These are phyloP conservation scores for Candidula unifasciata DNA, from an alignment of 2,888 invertebrate species.

Conservation along the genomic window DNA sequence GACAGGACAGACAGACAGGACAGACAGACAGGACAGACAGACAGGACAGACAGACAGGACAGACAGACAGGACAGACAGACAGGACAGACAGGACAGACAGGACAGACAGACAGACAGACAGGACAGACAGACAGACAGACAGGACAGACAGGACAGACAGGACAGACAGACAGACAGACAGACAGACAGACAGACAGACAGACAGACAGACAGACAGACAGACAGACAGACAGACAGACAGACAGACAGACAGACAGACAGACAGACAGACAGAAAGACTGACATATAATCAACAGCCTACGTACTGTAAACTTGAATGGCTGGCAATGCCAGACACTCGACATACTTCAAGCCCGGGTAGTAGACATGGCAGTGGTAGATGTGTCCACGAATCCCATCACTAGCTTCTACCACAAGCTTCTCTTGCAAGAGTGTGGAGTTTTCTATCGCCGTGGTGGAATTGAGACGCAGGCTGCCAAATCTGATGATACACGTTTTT, in stretches of 20 bases:
- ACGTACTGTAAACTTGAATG: conserved; percentile 61
- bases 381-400: conserved; percentile 59
- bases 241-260: no score
- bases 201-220: background rate
- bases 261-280: no score
- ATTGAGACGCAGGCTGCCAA: conserved; percentile 55
- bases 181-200: background rate
- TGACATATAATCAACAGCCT: background rate
- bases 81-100: no score
- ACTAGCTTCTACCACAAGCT: conserved; percentile 55
- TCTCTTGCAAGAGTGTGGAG: conserved; percentile 54
- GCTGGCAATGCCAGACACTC: conserved; percentile 59
- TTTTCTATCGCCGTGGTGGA: conserved; percentile 54
- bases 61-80: no score
- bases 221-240: no score
- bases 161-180: background rate
- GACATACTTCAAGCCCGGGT: conserved; percentile 53
- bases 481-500: background rate
- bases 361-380: conserved; percentile 61
- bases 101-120: no score
- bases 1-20: no score
- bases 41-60: no score
- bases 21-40: no score
- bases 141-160: no score
- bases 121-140: no score